These are phyloP conservation scores for Hybognathus amarus DNA, from an alignment of 2,797 vertebrate species.

Conservation along the genomic window DNA sequence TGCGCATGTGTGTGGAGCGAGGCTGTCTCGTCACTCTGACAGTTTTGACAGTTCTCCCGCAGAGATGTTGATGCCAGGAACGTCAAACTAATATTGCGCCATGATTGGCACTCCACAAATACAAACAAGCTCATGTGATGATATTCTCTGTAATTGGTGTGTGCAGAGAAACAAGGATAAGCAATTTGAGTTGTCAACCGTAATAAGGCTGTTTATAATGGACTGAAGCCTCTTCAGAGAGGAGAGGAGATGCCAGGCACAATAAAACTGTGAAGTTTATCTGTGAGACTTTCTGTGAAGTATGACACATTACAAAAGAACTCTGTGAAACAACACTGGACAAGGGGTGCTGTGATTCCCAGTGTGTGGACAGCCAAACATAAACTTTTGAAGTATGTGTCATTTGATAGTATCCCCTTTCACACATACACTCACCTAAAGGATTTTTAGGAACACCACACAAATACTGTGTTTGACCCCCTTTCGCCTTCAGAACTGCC, in stretches of 20 bases:
- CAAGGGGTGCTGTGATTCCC: constrained; percentile 66
- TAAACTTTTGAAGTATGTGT: background rate
- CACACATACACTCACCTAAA: no score
- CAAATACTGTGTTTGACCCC: no score
- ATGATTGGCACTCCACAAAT: constrained; percentile 64
- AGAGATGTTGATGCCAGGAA: constrained; percentile 55
- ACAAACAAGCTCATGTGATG: constrained; percentile 61
- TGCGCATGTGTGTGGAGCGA: constrained; percentile 26
- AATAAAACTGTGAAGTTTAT: constrained; percentile 1
- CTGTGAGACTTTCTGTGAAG: background rate
- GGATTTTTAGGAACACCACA: no score
- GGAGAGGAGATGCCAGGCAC: constrained; percentile 3
- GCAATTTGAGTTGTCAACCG: constrained; percentile 62
- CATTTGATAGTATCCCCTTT: no score
- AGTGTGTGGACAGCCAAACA: background rate
- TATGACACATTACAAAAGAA: constrained; percentile 1
- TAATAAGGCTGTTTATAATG: constrained; percentile 63
- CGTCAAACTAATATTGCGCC: constrained; percentile 47
- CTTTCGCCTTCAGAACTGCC: no score
- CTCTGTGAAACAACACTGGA: constrained; percentile 63
- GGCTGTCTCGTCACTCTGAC: constrained; percentile 47
- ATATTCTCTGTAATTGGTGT: constrained; percentile 62
- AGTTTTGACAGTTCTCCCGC: constrained; percentile 55
- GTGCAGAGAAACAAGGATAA: constrained; percentile 60
- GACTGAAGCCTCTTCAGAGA: constrained; percentile 52